Percentiles rank a stretch among this genome's conserved stretches.
Conservation (phyloP, 2,797 vertebrate genomes). For the Ctenochaetus hawaiiensis region DNA sequence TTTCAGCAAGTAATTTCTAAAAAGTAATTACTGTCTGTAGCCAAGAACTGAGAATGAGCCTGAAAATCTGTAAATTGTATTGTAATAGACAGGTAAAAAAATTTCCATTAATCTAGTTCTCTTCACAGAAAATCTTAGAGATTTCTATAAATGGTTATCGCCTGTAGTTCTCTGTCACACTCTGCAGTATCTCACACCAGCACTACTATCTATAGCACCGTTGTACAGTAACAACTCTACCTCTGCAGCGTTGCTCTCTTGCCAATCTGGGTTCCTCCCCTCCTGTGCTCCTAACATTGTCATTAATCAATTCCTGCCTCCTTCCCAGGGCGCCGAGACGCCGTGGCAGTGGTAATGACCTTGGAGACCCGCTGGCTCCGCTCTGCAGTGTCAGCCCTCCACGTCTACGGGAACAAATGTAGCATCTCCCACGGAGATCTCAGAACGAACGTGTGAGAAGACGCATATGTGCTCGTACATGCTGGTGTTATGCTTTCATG, state of each 20-base stretch:
- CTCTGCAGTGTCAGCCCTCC: conserved; percentile 73
- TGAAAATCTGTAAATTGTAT: not conserved
- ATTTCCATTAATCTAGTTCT: not conserved
- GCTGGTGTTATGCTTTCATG: conserved; percentile 1
- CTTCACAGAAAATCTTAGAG: not conserved
- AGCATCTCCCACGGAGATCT: conserved; percentile 48
- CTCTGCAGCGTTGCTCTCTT: conserved; percentile 58
- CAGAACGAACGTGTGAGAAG: conserved; percentile 20
- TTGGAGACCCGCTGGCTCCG: conserved; percentile 72
- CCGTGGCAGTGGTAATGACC: conserved; percentile 80
- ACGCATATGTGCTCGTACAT: conserved; percentile 3
- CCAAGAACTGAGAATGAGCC: not conserved
- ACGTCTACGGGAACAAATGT: conserved; percentile 62
- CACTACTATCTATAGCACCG: conserved; percentile 48
- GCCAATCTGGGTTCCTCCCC: conserved; percentile 50
- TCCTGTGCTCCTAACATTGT: conserved; percentile 56
- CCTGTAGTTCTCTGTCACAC: conserved; percentile 8
- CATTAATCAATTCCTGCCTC: conserved; percentile 83
- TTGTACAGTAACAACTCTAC: conserved; percentile 40
- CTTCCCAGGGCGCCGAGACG: conserved; percentile 70
- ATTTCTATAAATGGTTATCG: not conserved
- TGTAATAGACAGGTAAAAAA: not conserved
- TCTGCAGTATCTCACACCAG: conserved; percentile 41
- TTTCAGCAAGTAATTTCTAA: not conserved
- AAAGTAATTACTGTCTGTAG: not conserved